phyloP scores from a whole-genome alignment of 1,140 invertebrate species.

The Caenorhabditis latens region DNA sequence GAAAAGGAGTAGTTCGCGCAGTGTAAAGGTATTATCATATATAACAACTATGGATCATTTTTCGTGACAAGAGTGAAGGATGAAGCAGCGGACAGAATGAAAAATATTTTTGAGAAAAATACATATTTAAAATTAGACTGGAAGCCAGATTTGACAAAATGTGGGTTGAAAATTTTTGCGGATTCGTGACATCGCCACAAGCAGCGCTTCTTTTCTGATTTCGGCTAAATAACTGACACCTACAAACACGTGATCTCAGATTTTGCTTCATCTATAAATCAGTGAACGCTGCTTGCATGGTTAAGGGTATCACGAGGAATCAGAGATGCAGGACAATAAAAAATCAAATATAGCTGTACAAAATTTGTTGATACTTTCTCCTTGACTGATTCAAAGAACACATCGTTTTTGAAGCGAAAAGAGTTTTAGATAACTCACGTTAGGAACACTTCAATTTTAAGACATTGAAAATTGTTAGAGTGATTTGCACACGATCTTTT shows the following conservation, averaged over 20 bases:
- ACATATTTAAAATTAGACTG: constrained; percentile 34
- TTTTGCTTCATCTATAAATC: constrained; percentile 1
- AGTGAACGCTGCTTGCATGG: not conserved
- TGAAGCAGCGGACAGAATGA: not conserved
- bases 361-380: too few species aligned
- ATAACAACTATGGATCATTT: constrained; percentile 25
- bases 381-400: too few species aligned
- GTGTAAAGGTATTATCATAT: constrained; percentile 39
- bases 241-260: constrained; percentile 16
- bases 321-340: not conserved
- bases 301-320: not conserved
- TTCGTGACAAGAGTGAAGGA: constrained; percentile 22
- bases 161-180: constrained; percentile 33
- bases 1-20: not conserved
- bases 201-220: not conserved
- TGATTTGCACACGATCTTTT: too few species aligned
- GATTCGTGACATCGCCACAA: constrained; percentile 14
- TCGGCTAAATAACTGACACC: constrained; percentile 3
- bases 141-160: constrained; percentile 23
- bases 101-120: constrained; percentile 2
- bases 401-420: too few species aligned
- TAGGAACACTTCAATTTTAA: too few species aligned
- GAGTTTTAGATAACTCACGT: too few species aligned
- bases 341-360: too few species aligned
- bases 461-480: too few species aligned